Percentiles rank a stretch among this genome's conserved stretches.
Evolutionary conservation across 2,113 vertebrate species (phyloP).

Genomic region (Thymallus thymallus): DNA sequence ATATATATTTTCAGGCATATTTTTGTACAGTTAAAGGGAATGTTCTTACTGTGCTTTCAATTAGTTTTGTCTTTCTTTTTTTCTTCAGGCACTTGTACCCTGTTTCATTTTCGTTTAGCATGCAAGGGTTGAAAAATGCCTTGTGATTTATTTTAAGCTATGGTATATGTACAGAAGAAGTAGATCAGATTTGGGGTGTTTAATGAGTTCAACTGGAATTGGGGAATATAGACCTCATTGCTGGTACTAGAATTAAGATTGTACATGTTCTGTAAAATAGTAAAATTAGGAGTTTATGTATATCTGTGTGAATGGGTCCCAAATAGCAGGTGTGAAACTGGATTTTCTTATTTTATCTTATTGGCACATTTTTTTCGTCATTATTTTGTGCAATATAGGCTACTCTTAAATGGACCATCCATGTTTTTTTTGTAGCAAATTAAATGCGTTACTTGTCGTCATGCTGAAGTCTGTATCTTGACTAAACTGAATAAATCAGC

Average conservation of each 20-base stretch:
- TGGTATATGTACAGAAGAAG: conserved; percentile 87
- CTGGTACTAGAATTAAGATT: conserved; percentile 88
- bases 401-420: conserved; percentile 80
- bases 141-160: conserved; percentile 87
- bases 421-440: no score
- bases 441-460: conserved; percentile 76
- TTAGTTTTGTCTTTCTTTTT: conserved; percentile 63
- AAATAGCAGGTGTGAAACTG: conserved; percentile 87
- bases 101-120: conserved; percentile 81
- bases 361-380: conserved; percentile 79
- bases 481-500: conserved; percentile 93
- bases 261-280: conserved; percentile 95
- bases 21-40: conserved; percentile 97
- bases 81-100: conserved; percentile 86
- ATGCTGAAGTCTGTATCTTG: conserved; percentile 89
- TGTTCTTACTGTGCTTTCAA: conserved; percentile 89
- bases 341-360: conserved; percentile 82
- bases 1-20: conserved; percentile 97
- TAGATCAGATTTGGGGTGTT: conserved; percentile 86
- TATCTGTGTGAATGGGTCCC: conserved; percentile 90
- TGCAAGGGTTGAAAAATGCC: conserved; percentile 86
- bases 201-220: conserved; percentile 76
- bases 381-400: conserved; percentile 94
- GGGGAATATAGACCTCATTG: conserved; percentile 83
- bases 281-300: conserved; percentile 85